phyloP scores from a whole-genome alignment of 2,888 invertebrate genomes.

The Therioaphis trifolii region DNA sequence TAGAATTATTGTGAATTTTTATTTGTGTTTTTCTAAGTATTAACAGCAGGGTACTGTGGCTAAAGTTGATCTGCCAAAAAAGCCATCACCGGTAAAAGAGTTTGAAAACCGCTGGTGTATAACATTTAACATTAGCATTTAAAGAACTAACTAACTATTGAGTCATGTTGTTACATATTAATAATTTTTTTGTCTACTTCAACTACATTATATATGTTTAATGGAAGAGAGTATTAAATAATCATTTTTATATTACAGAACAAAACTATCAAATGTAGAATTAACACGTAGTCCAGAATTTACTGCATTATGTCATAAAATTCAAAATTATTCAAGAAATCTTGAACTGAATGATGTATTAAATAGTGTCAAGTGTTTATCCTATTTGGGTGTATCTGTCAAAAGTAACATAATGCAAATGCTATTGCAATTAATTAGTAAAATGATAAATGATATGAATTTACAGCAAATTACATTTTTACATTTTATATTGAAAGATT shows the following conservation, averaged over 20 bases:
- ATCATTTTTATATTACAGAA: constrained; percentile 68
- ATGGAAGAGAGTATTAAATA: too few relatives aligned
- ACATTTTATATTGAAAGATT: constrained; percentile 73
- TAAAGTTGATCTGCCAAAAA: too few relatives aligned
- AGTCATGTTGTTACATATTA: too few relatives aligned
- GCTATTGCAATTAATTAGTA: constrained; percentile 75
- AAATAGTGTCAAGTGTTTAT: constrained; percentile 74
- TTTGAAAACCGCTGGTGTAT: too few relatives aligned
- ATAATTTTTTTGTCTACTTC: too few relatives aligned
- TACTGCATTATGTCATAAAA: constrained; percentile 72
- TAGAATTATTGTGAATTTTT: too few relatives aligned
- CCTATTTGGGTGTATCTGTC: constrained; percentile 73
- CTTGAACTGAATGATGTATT: constrained; percentile 73
- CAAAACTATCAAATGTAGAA: constrained; percentile 69
- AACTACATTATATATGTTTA: too few relatives aligned
- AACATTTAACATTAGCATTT: too few relatives aligned
- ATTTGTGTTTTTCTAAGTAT: too few relatives aligned
- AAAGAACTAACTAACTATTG: too few relatives aligned
- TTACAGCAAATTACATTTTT: constrained; percentile 75
- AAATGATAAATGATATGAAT: constrained; percentile 74
- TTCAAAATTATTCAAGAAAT: constrained; percentile 72
- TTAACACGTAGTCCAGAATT: constrained; percentile 73
- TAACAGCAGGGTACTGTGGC: too few relatives aligned
- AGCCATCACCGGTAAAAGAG: too few relatives aligned
- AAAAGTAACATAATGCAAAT: constrained; percentile 74